phyloP scores from a whole-genome alignment of 2,888 invertebrate genomes.

The Parelbella ahira region DNA sequence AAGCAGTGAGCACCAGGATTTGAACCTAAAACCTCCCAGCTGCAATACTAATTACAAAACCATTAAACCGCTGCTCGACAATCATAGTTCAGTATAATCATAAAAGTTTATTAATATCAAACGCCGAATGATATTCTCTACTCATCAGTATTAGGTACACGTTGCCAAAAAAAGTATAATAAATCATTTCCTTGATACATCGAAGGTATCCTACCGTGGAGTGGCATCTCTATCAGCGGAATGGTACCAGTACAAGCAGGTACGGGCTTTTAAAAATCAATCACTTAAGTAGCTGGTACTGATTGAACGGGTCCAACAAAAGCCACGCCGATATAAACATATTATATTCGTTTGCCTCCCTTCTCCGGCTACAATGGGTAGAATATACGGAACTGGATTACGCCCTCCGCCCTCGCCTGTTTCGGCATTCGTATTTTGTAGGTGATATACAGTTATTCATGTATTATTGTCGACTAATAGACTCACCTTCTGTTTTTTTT shows the following conservation, averaged over 20 bases:
- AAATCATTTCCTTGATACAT: slow-evolving; percentile 15
- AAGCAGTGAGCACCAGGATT: too few species aligned
- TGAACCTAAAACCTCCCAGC: too few species aligned
- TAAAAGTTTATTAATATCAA: too few species aligned
- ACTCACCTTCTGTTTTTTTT: too few species aligned
- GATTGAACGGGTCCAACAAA: slow-evolving; percentile 65
- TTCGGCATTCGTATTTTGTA: too few species aligned
- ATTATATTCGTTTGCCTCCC: slow-evolving; percentile 27
- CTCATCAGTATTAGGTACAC: neutral
- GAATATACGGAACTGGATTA: slow-evolving; percentile 12
- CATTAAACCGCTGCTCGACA: too few species aligned
- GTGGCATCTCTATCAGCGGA: slow-evolving; percentile 22
- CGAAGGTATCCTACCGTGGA: slow-evolving; percentile 5
- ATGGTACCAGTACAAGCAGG: slow-evolving; percentile 35
- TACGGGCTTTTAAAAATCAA: slow-evolving; percentile 69
- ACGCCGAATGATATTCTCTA: neutral
- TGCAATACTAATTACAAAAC: too few species aligned
- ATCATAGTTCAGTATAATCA: too few species aligned
- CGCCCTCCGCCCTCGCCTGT: too few species aligned
- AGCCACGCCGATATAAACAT: slow-evolving; percentile 8
- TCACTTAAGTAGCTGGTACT: slow-evolving; percentile 74
- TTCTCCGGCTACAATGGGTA: slow-evolving; percentile 7
- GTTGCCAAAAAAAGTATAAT: slow-evolving; percentile 9
- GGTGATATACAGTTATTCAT: too few species aligned
- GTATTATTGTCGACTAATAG: too few species aligned